Percentiles rank a stretch among this genome's conserved stretches.
These are phyloP conservation scores for Mobula birostris DNA, from an alignment of 2,113 vertebrate genomes.

Conservation along the genomic window DNA sequence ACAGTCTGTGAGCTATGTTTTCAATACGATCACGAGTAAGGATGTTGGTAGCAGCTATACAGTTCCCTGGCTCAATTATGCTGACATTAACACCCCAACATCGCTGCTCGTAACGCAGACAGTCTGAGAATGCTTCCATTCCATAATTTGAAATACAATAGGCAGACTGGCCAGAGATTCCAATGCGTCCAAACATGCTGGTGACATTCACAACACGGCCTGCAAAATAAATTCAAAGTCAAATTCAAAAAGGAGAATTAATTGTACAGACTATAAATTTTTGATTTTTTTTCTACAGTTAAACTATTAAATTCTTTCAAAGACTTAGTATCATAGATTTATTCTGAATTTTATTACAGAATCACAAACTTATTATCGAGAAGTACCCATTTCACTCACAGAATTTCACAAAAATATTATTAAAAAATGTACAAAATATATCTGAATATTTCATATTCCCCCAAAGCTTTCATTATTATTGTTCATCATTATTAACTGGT, in stretches of 20 bases:
- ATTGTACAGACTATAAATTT: not conserved
- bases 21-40: conserved; percentile 55
- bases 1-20: conserved; percentile 60
- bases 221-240: conserved; percentile 41
- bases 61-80: conserved; percentile 72
- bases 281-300: not conserved
- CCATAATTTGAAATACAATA: conserved; percentile 78
- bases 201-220: conserved; percentile 75
- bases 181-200: conserved; percentile 72
- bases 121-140: conserved; percentile 74
- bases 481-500: not conserved
- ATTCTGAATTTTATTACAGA: not conserved
- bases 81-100: conserved; percentile 71
- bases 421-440: not conserved
- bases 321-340: not conserved
- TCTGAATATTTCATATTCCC: not conserved
- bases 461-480: not conserved
- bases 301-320: not conserved
- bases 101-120: conserved; percentile 80
- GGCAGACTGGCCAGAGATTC: conserved; percentile 59
- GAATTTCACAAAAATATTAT: not conserved
- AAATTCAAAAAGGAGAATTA: not conserved
- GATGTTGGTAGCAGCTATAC: conserved; percentile 66
- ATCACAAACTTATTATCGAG: not conserved
- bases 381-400: not conserved